Evolutionary conservation across 2,888 invertebrate species (phyloP).

Genomic region (Willowsia nigromaculata): DNA sequence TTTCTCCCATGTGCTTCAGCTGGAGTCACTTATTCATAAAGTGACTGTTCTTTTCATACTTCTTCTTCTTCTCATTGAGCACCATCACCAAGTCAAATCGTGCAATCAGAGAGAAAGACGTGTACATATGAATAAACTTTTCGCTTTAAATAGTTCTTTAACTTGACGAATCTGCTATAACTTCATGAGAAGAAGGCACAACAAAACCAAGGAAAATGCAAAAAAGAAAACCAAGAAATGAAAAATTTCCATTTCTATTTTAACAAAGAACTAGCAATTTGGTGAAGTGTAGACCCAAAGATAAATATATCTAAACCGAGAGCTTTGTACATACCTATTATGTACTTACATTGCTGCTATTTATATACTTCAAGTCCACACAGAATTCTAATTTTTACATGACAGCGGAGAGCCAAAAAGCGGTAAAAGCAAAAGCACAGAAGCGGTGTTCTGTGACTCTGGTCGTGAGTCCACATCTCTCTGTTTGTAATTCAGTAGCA

Average conservation of each 20-base stretch:
- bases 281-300: neutral
- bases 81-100: constrained; percentile 31
- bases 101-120: constrained; percentile 23
- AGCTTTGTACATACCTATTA: neutral
- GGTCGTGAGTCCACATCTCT: neutral
- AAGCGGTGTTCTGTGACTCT: neutral
- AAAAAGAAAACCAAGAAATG: neutral
- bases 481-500: neutral
- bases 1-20: neutral
- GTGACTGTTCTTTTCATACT: constrained; percentile 23
- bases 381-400: constrained; percentile 20
- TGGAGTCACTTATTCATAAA: constrained; percentile 23
- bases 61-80: neutral
- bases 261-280: constrained; percentile 13
- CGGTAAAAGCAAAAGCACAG: neutral
- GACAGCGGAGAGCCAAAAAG: neutral
- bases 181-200: neutral
- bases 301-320: neutral
- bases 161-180: constrained; percentile 17
- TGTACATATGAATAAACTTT: constrained; percentile 38
- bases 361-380: neutral
- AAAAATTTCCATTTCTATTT: constrained; percentile 25
- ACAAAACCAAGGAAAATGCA: neutral
- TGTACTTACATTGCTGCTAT: neutral
- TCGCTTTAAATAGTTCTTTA: neutral